Conservation (phyloP, 37 sponge, comb jelly and placozoan genomes). For the Bolinopsis microptera region DNA sequence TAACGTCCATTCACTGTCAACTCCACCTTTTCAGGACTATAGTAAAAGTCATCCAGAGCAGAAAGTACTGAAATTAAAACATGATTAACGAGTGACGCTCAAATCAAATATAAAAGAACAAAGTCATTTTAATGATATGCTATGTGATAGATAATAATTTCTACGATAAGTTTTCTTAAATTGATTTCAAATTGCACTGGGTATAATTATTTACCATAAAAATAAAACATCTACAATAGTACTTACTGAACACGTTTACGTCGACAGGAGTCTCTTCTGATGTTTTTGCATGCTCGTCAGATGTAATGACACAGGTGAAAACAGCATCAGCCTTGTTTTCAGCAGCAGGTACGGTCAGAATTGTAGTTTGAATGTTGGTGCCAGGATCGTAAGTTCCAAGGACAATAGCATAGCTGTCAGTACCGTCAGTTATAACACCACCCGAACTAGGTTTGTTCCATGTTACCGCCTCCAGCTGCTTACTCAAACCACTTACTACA, state of each 20-base stretch:
- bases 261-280: neutral
- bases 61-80: neutral
- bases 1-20: neutral
- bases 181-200: no score
- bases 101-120: no score
- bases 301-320: neutral
- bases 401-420: neutral
- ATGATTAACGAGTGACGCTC: no score
- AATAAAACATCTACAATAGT: neutral
- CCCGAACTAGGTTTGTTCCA: no score
- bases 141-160: no score
- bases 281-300: neutral
- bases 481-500: neutral
- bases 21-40: neutral
- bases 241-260: neutral
- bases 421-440: neutral
- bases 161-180: no score
- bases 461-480: no score
- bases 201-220: no score
- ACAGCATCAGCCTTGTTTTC: neutral
- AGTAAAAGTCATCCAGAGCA: neutral
- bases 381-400: neutral
- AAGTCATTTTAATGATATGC: no score
- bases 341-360: neutral
- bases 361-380: neutral